A percentile compares a stretch with the other conserved stretches of the same genome.
Conservation (phyloP, 2,797 vertebrate genomes). For the Gila robusta region DNA sequence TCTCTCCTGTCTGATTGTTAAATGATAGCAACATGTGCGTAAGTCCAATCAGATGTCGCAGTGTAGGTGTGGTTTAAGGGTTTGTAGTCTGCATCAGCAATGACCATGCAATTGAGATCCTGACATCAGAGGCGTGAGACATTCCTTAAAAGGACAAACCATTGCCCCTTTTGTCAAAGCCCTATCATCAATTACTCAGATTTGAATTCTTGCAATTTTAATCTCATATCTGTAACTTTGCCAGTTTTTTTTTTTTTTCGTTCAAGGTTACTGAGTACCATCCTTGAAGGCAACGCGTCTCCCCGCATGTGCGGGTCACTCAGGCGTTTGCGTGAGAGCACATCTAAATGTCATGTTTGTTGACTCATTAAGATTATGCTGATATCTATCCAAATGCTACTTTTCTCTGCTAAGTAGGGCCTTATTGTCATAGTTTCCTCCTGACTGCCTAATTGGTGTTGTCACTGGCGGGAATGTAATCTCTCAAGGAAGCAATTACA, state of each 20-base stretch:
- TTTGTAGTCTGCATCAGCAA: slow-evolving; percentile 59
- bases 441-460: slow-evolving; percentile 62
- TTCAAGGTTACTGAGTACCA: not conserved
- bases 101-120: slow-evolving; percentile 50
- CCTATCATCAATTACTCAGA: slow-evolving; percentile 24
- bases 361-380: slow-evolving; percentile 46
- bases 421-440: slow-evolving; percentile 61
- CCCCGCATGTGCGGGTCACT: not conserved
- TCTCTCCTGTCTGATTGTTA: slow-evolving; percentile 70
- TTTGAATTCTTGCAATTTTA: slow-evolving; percentile 33
- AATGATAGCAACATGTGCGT: slow-evolving; percentile 77
- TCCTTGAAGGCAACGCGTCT: not conserved
- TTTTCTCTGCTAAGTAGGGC: slow-evolving; percentile 54
- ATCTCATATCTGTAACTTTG: slow-evolving; percentile 7
- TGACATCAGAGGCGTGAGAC: slow-evolving; percentile 61
- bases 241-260: not conserved
- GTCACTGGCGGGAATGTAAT: slow-evolving; percentile 69
- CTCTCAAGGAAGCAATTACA: slow-evolving; percentile 74
- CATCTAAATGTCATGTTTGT: slow-evolving; percentile 58
- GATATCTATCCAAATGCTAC: slow-evolving; percentile 54
- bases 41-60: slow-evolving; percentile 80
- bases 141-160: slow-evolving; percentile 62
- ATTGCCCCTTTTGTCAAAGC: slow-evolving; percentile 31
- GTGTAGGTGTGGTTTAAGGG: slow-evolving; percentile 76
- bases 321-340: slow-evolving; percentile 1